Evolutionary conservation across 2,888 invertebrate species (phyloP), one percentile per base, ranked within the genome.

Genomic region (Melipona beecheii): DNA sequence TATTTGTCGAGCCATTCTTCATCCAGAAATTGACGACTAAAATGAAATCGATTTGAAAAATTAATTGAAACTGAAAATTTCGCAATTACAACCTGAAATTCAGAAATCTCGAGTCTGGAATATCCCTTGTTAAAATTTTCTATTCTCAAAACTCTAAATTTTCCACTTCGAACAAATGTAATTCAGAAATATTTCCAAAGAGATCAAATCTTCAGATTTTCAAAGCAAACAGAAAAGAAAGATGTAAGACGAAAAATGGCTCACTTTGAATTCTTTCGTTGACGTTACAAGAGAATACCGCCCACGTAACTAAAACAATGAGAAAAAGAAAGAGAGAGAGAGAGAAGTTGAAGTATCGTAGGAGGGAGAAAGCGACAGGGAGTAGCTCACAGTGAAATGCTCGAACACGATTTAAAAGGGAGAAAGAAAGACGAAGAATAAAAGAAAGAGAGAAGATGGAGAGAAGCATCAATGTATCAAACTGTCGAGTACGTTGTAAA

Each of bases 281-380:
- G 74, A 80, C 52, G 76, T 74, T 81, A 69, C 52, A 73, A 68
- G 71, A 85, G 62, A 72, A 81, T 79, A 81, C 77, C 87, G 78
- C 76, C 81, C 81, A 77, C 73, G 78, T 80, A 71, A 78, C 77
- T 75, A 65, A 68, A 43, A 21, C 54, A 77, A 52, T 71, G 54
- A 31, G 49, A 36, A 36, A 43, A 3, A 31, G 50, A 71, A 49
- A 60, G 43, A 43, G 9, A 60, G 31, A 49, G 36, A n/a, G 60
- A 24, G 9, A 36, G 58, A 66, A 54, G 24, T 17, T 17, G 52
- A 58, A 58, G 56, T 3, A 31, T 54, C 3, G 66, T 31, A 21
- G 64, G 49, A 74, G 77, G 60, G 19, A 52, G 56, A 60, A 69
- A 75, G 56, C 36, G 68, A 52, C 49, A 24, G 62, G 17, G 31